These are phyloP conservation scores for Lithophane semibrunnea DNA, from an alignment of 2,888 invertebrate genomes.

Conservation along the genomic window DNA sequence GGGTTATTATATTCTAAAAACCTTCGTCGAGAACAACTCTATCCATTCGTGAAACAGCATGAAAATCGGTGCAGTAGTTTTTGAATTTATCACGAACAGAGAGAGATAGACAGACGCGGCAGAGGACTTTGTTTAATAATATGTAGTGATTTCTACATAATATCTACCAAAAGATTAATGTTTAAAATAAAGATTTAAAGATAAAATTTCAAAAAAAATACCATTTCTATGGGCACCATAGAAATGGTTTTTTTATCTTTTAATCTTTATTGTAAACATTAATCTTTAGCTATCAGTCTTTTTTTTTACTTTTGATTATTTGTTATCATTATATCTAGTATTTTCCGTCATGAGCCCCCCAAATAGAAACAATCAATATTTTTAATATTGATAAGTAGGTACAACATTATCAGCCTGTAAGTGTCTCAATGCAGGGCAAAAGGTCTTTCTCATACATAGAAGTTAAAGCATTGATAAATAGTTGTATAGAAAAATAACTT, in stretches of 20 bases:
- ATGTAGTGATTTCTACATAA: background rate
- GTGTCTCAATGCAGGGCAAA: slow-evolving; percentile 26
- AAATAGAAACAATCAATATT: slow-evolving; percentile 31
- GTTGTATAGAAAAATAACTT: background rate
- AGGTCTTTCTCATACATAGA: slow-evolving; percentile 10
- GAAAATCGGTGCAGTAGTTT: no score
- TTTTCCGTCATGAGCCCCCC: slow-evolving; percentile 8
- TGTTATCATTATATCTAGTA: slow-evolving; percentile 25
- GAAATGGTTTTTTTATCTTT: no score
- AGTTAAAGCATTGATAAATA: slow-evolving; percentile 1
- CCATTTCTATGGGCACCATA: background rate
- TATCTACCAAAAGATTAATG: background rate
- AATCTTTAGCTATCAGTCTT: no score
- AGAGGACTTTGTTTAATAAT: no score
- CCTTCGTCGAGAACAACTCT: no score
- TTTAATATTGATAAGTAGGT: slow-evolving; percentile 15
- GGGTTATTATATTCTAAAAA: no score
- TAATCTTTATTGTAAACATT: no score
- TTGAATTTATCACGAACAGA: no score
- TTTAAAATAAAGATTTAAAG: background rate
- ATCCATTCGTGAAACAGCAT: no score
- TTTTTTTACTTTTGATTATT: background rate
- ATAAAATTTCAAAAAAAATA: background rate
- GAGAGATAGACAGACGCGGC: no score
- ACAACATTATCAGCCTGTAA: slow-evolving; percentile 16